Evolutionary conservation across 2,888 invertebrate genomes (phyloP).

Genomic region (Pandemis corylana): DNA sequence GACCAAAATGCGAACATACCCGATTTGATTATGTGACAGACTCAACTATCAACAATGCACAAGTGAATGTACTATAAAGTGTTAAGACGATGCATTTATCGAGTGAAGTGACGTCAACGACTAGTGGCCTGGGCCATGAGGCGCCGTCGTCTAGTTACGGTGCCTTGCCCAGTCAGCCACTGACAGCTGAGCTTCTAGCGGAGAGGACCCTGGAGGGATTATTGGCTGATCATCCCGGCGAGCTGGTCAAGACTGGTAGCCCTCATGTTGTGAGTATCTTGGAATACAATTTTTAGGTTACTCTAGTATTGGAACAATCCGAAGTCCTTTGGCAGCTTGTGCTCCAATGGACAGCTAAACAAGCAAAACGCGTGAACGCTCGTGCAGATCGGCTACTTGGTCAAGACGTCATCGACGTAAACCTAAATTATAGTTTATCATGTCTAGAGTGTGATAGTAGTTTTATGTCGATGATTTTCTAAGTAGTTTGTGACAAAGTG

Average conservation of each 20-base stretch:
- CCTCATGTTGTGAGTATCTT: constrained; percentile 91
- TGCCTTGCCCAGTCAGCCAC: constrained; percentile 82
- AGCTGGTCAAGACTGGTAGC: constrained; percentile 96
- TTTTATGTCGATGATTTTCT: too few species aligned
- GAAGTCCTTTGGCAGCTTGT: too few species aligned
- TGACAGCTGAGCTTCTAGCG: constrained; percentile 93
- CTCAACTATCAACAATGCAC: constrained; percentile 8
- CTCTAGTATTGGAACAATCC: too few species aligned
- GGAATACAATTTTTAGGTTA: constrained; percentile 46
- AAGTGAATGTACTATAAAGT: constrained; percentile 43
- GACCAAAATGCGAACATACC: constrained; percentile 2
- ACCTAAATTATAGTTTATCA: too few species aligned
- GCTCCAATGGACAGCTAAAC: too few species aligned
- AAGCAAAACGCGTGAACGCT: too few species aligned
- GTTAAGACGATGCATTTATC: constrained; percentile 89
- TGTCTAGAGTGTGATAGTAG: too few species aligned
- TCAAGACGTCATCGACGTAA: too few species aligned
- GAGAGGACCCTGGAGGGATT: constrained; percentile 94
- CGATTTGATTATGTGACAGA: constrained; percentile 30
- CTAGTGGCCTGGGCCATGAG: constrained; percentile 82
- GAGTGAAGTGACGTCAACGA: constrained; percentile 91
- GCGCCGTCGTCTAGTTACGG: constrained; percentile 79
- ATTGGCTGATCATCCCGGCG: constrained; percentile 95
- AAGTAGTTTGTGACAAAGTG: too few species aligned
- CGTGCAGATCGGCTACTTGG: too few species aligned